These are phyloP conservation scores for Sciurus carolinensis DNA, from an alignment of 2,797 vertebrate species.

Conservation along the genomic window DNA sequence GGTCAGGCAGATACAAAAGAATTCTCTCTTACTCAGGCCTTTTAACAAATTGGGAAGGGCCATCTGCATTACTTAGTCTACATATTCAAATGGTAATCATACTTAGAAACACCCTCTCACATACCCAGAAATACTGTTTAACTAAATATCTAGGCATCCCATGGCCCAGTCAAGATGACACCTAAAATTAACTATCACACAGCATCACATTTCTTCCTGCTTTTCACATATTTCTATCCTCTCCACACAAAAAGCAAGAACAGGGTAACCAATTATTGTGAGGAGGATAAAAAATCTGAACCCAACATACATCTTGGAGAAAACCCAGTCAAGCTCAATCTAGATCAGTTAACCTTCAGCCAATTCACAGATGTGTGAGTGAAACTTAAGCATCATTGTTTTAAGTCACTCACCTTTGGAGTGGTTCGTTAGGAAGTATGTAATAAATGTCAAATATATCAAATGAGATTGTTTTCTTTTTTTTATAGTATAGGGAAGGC, in stretches of 20 bases:
- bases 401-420: background rate
- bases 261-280: background rate
- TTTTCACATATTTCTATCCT: background rate
- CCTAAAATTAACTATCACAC: background rate
- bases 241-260: background rate
- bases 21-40: background rate
- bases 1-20: background rate
- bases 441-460: background rate
- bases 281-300: constrained; percentile 59
- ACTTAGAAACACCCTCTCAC: background rate
- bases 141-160: background rate
- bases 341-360: background rate
- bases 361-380: background rate
- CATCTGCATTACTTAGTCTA: background rate
- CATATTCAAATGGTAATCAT: background rate
- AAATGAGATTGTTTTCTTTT: background rate
- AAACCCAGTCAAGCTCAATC: background rate
- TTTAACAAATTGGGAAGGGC: background rate
- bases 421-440: background rate
- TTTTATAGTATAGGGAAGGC: background rate
- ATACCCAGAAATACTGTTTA: background rate
- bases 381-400: background rate
- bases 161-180: background rate
- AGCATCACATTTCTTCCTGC: background rate
- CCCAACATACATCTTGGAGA: background rate